A percentile compares a stretch with the other conserved stretches of the same genome.
These are phyloP conservation scores for Oreocharis arfaki DNA, from an alignment of 2,113 vertebrate genomes.

Conservation along the genomic window DNA sequence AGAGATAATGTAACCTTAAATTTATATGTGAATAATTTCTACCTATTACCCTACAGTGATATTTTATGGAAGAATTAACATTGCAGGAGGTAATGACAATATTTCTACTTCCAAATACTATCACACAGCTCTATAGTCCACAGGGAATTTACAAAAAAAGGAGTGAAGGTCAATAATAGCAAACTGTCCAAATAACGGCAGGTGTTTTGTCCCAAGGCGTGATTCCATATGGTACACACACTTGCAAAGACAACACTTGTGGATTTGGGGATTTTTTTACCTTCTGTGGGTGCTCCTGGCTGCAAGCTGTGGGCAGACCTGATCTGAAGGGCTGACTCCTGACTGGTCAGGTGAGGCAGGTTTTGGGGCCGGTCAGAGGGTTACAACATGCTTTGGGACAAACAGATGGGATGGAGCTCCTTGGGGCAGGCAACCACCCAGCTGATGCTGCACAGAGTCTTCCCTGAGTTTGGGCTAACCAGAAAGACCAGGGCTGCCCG, in stretches of 20 bases:
- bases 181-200: not conserved
- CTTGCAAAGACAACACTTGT: not conserved
- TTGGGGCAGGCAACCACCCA: not conserved
- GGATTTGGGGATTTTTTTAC: not conserved
- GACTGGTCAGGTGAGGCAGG: not conserved
- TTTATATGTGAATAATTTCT: not conserved
- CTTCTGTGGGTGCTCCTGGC: not conserved
- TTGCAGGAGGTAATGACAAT: not conserved
- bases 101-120: not conserved
- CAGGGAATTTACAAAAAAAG: not conserved
- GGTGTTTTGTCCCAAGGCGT: not conserved
- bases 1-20: not conserved
- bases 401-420: accelerated
- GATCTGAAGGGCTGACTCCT: not conserved
- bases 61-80: not conserved
- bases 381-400: not conserved
- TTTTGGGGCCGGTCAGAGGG: not conserved
- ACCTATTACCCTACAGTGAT: not conserved
- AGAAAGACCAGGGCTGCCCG: not conserved
- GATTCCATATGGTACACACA: not conserved
- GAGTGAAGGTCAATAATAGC: not conserved
- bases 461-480: not conserved
- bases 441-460: not conserved
- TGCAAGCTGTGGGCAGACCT: not conserved
- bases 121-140: not conserved